A percentile compares a stretch with the other conserved stretches of the same genome.
These are phyloP conservation scores for Psittacula cyanocephala DNA, from an alignment of 2,113 vertebrate species.

Conservation along the genomic window DNA sequence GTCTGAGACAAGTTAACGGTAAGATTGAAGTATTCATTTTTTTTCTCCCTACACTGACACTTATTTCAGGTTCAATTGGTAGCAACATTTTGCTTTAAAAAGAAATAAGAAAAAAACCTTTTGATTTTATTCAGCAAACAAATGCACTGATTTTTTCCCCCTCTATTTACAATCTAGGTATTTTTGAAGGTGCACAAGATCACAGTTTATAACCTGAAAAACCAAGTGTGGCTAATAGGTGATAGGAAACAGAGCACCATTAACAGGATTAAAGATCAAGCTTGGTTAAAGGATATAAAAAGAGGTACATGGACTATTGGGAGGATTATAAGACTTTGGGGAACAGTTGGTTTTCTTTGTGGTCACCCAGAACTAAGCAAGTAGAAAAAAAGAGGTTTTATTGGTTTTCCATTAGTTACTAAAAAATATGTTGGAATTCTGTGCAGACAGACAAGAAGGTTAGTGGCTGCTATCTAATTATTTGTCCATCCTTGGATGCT, in stretches of 20 bases:
- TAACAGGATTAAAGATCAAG: not conserved
- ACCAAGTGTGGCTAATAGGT: not conserved
- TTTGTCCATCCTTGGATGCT: not conserved
- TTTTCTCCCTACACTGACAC: not conserved
- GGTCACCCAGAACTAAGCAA: not conserved
- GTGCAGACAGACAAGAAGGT: not conserved
- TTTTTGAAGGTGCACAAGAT: not conserved
- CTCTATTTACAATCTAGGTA: not conserved
- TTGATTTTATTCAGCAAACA: not conserved
- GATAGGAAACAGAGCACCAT: not conserved
- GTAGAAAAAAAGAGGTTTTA: not conserved
- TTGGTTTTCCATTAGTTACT: not conserved
- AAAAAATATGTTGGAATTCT: not conserved
- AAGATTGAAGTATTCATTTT: not conserved
- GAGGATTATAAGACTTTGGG: not conserved
- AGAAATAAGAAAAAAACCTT: not conserved
- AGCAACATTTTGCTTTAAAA: not conserved
- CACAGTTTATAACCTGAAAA: not conserved
- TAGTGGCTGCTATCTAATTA: not conserved
- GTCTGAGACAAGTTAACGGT: not conserved
- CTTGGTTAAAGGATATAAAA: not conserved
- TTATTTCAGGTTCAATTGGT: not conserved
- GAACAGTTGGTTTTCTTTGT: not conserved
- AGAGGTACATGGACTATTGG: not conserved
- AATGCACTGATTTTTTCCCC: rapidly evolving